Conservation (phyloP, 2,888 invertebrate genomes). For the Tiphia femorata region DNA sequence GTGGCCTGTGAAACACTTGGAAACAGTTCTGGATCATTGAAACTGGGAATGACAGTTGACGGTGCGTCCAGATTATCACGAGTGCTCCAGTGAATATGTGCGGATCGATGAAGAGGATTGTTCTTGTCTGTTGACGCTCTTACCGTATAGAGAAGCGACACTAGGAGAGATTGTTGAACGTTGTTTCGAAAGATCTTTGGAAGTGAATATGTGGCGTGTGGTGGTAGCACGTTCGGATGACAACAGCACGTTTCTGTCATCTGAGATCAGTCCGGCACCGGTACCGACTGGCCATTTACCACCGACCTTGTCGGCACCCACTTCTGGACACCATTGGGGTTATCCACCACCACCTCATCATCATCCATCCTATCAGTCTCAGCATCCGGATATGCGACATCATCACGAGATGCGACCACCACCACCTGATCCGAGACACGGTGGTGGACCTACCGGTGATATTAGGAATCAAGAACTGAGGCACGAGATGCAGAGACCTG, state of each 20-base stretch:
- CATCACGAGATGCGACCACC: conserved; percentile 58
- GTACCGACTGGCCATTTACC: conserved; percentile 48
- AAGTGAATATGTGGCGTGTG: conserved; percentile 62
- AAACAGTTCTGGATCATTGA: too few species aligned
- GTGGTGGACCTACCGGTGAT: conserved; percentile 11
- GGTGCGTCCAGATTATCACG: neutral
- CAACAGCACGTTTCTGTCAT: conserved; percentile 62
- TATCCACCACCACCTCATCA: conserved; percentile 48
- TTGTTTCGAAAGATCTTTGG: too few species aligned
- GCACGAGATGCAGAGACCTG: conserved; percentile 54
- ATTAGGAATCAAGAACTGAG: conserved; percentile 39
- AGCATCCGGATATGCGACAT: conserved; percentile 58
- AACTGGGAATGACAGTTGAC: neutral
- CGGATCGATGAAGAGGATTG: too few species aligned
- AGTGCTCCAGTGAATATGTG: too few species aligned
- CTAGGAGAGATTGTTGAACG: too few species aligned
- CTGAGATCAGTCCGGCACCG: conserved; percentile 57
- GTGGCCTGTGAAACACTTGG: too few species aligned
- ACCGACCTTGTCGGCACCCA: conserved; percentile 42
- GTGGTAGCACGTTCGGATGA: conserved; percentile 66
- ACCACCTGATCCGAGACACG: conserved; percentile 41
- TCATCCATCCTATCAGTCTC: conserved; percentile 51
- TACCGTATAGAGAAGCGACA: too few species aligned
- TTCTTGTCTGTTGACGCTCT: too few species aligned
- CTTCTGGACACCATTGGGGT: conserved; percentile 52